Base-by-base conservation (phyloP, 2,888 invertebrate genomes). In the Orthosia cruda region DNA sequence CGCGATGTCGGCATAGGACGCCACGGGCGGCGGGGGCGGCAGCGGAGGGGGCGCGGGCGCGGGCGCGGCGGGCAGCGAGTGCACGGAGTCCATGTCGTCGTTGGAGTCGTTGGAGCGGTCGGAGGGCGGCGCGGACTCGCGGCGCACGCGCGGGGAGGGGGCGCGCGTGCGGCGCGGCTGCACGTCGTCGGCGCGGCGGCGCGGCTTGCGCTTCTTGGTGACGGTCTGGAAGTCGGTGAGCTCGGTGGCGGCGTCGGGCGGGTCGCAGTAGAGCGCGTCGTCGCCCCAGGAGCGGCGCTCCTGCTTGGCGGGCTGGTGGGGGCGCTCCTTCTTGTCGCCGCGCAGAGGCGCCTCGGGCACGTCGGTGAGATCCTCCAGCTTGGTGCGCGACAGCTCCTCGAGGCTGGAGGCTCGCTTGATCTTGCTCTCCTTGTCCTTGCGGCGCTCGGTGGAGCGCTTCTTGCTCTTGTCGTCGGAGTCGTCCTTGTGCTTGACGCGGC, bases 1-100 rank as follows among this genome's bases (percentile, higher is more conserved):
- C 68, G 98, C 98, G 89, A 98, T 98, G 90, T 98, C 98, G 0
- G 98, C 98, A 95, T 98, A 99, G 18, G 98, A 98, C 62, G 97
- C 97, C 89, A 96, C 97, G 55, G 90, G 90, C 62, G 84, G 97
- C 96, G 68, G 98, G 97, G 89, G 98, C 97, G n/a, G 98, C 98
- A 84, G 93, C 98, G 84, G 93, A 88, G 84, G 89, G 83, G 87
- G 93, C 70, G 86, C 83, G 81, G 84, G 85, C 66, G 84, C 84
- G 63, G 98, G 98, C 90, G 87, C 79, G 84, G 77, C 86, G 65
- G 98, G 98, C 90, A 98, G 96, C 86, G 98, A 98, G 95, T 98
- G 98, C 85, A 98, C 98, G 20, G 98, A 98, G 92, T 99, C 99
- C 90, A 98, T 97, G 94, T 98, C 98, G 92, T 97, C 97, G 91